These are phyloP conservation scores for Montipora efflorescens DNA, from an alignment of 64 coral and sea anemone genomes.

Conservation along the genomic window DNA sequence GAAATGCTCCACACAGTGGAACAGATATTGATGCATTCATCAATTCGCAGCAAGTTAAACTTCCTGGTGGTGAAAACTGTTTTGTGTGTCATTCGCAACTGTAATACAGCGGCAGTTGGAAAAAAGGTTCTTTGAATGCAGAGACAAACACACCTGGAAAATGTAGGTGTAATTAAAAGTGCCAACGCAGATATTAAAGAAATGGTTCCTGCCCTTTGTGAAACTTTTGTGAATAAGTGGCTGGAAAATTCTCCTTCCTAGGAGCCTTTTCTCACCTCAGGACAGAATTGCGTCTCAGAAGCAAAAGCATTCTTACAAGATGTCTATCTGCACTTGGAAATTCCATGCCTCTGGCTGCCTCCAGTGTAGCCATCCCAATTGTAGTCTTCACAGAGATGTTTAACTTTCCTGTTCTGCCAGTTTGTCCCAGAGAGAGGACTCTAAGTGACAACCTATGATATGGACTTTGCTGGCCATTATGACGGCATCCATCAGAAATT, in stretches of 20 bases:
- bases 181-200: too few species aligned
- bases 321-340: background rate
- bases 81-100: too few species aligned
- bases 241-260: background rate
- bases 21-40: too few species aligned
- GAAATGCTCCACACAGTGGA: too few species aligned
- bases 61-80: too few species aligned
- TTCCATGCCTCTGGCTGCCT: background rate
- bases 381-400: background rate
- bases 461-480: conserved; percentile 33
- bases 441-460: conserved; percentile 6
- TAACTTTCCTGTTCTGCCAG: background rate
- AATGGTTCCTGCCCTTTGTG: background rate
- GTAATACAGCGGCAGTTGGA: too few species aligned
- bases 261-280: background rate
- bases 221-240: background rate
- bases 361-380: background rate
- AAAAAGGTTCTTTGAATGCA: too few species aligned
- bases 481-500: conserved; percentile 6
- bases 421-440: background rate
- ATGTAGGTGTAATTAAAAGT: too few species aligned
- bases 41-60: too few species aligned
- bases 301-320: background rate
- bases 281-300: background rate
- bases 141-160: too few species aligned